Evolutionary conservation across 2,113 vertebrate genomes (phyloP).

Genomic region (Salvelinus sp.): DNA sequence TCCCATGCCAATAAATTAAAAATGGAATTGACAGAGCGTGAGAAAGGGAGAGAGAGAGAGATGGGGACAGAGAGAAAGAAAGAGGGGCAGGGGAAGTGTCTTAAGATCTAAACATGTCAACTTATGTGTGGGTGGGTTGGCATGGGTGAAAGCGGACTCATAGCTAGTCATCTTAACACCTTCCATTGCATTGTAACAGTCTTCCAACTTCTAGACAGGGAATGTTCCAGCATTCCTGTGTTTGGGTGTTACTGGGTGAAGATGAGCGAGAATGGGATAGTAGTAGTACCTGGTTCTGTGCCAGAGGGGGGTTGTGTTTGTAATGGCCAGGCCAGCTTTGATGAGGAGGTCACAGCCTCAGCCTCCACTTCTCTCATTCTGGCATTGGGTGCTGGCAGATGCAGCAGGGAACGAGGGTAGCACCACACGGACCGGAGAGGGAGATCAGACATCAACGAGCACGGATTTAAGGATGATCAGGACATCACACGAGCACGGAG

Average conservation of each 20-base stretch:
- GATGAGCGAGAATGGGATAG: not conserved
- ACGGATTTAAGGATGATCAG: not conserved
- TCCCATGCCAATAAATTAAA: too few relatives aligned
- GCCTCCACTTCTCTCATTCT: slow-evolving; percentile 99
- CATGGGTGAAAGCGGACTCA: slow-evolving; percentile 72
- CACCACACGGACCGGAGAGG: too few relatives aligned
- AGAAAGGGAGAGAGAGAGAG: not conserved
- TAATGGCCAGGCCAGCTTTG: slow-evolving; percentile 92
- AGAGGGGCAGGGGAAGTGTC: too few relatives aligned
- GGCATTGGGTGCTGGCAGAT: slow-evolving; percentile 97
- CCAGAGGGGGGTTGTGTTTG: slow-evolving; percentile 89
- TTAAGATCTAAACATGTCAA: too few relatives aligned
- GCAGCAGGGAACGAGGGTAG: slow-evolving; percentile 48
- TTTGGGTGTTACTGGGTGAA: not conserved
- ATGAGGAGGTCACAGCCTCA: slow-evolving; percentile 96
- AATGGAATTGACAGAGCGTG: too few relatives aligned
- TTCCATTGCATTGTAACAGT: not conserved
- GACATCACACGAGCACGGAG: not conserved
- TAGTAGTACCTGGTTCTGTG: slow-evolving; percentile 88
- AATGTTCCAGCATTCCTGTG: slow-evolving; percentile 84
- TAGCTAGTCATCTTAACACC: not conserved
- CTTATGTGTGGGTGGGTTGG: not conserved
- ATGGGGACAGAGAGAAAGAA: not conserved
- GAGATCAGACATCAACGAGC: too few relatives aligned
- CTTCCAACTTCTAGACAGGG: slow-evolving; percentile 54